Percentiles rank a stretch among this genome's conserved stretches.
These are phyloP conservation scores for Hololepta plana DNA, from an alignment of 2,888 invertebrate species.

Conservation along the genomic window DNA sequence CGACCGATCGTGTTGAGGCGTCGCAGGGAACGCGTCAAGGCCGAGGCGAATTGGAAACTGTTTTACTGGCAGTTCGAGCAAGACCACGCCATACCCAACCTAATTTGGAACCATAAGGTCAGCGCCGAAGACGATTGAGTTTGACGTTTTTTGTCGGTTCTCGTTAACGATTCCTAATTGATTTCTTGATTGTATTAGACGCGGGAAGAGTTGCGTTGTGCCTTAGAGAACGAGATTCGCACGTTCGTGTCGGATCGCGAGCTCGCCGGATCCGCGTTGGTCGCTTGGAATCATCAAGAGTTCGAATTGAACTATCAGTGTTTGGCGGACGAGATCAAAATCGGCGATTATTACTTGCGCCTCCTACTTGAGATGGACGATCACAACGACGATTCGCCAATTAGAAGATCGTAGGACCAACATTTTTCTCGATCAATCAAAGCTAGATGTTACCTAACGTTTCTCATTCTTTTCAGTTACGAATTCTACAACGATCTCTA, in stretches of 20 bases:
- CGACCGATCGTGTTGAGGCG: slow-evolving; percentile 84
- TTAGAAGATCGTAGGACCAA: slow-evolving; percentile 67
- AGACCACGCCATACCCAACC: slow-evolving; percentile 88
- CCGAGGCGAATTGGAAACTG: slow-evolving; percentile 76
- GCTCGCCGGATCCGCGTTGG: slow-evolving; percentile 57
- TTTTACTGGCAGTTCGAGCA: slow-evolving; percentile 91
- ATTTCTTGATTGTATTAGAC: slow-evolving; percentile 54
- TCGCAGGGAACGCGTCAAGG: slow-evolving; percentile 72
- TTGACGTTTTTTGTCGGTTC: no score
- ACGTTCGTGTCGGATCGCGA: slow-evolving; percentile 83
- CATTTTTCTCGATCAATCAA: no score
- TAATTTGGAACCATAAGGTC: slow-evolving; percentile 98
- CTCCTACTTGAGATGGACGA: slow-evolving; percentile 83
- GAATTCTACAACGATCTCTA: slow-evolving; percentile 98
- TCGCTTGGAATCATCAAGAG: slow-evolving; percentile 97
- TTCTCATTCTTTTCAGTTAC: slow-evolving; percentile 37
- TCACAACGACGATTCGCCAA: slow-evolving; percentile 66
- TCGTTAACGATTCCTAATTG: no score
- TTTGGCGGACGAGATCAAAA: slow-evolving; percentile 89
- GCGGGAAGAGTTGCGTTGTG: slow-evolving; percentile 81
- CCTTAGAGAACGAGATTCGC: slow-evolving; percentile 82
- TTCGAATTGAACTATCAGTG: slow-evolving; percentile 90
- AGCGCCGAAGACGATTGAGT: no score
- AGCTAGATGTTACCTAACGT: no score
- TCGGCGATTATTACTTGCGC: slow-evolving; percentile 94